Evolutionary conservation across 2,797 vertebrate genomes (phyloP), one percentile per base, ranked within the genome.

Genomic region (Oryzias dopingdopingensis): DNA sequence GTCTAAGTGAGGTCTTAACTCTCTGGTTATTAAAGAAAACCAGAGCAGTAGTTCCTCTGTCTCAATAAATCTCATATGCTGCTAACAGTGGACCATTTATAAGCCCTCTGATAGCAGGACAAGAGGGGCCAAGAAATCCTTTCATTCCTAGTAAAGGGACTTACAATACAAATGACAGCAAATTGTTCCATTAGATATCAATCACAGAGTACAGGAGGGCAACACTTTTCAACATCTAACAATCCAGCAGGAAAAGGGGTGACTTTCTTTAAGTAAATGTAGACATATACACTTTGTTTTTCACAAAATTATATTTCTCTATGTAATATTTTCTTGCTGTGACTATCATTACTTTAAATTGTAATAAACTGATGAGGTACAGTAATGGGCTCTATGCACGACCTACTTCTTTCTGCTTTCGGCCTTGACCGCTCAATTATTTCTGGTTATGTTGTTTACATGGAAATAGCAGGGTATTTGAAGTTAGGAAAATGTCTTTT

Each of bases 1-100:
- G 6, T 78, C 77, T 86, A 80, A 88, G 80, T 77, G 72, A 47
- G 41, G 76, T 82, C 84, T 81, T 79, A 70, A 66, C 81, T 81
- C 63, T 85, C 77, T 82, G 64, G 71, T 77, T 80, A 83, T 80
- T 85, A 76, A 79, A 83, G 84, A 81, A 82, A 62, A 84, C 57
- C 65, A 62, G 74, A 40, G 77, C 74, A 29, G 57, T 80, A 80
- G 76, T 64, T 77, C 55, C 24, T 47, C 26, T 4, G 59, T 61
- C 63, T 77, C 67, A 54, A 83, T 89, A 78, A 85, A 87, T 88
- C 80, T 83, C 65, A 52, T 23, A 59, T 45, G 50, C 57, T 65
- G 67, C 77, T 80, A 68, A 67, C 74, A 77, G 84, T 77, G 72
- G 70, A 72, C 68, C 79, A 64, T 87, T 83, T 81, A 79, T 73